A percentile compares a stretch with the other conserved stretches of the same genome.
phyloP scores from a whole-genome alignment of 2,113 vertebrate species.

The Steatornis caripensis region DNA sequence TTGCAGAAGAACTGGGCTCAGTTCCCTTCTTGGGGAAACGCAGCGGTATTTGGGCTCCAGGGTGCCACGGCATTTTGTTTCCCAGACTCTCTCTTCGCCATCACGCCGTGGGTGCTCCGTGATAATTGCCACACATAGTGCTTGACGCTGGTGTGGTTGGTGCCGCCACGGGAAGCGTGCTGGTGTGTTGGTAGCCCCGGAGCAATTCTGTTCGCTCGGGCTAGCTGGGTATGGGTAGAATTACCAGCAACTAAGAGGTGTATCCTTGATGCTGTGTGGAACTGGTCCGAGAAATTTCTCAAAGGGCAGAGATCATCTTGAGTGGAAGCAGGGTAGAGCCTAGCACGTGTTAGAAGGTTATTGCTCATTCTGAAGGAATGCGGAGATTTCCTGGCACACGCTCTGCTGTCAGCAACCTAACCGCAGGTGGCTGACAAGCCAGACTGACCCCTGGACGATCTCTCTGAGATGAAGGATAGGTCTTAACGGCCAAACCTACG shows the following conservation, averaged over 20 bases:
- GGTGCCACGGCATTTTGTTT: not conserved
- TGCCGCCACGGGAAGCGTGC: not conserved
- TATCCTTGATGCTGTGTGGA: not conserved
- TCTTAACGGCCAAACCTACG: not conserved
- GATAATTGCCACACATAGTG: not conserved
- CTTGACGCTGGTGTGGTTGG: not conserved
- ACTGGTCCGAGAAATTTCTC: not conserved
- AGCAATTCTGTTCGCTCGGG: not conserved
- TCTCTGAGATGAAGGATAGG: not conserved
- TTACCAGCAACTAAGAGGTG: not conserved
- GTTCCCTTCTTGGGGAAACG: not conserved
- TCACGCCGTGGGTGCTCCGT: not conserved
- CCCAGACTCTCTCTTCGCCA: not conserved
- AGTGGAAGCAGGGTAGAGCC: not conserved
- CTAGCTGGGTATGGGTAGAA: not conserved
- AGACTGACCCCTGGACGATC: not conserved
- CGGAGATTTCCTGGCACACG: not conserved
- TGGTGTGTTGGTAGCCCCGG: fast-evolving
- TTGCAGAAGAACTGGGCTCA: not conserved
- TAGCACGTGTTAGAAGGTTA: not conserved
- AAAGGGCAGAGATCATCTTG: not conserved
- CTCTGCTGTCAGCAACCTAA: slow-evolving; percentile 16
- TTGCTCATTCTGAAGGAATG: slow-evolving; percentile 25
- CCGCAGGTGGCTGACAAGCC: not conserved
- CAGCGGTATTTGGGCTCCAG: not conserved